Percentiles rank a stretch among this genome's conserved stretches.
phyloP scores from a whole-genome alignment of 1,140 invertebrate species.

The Heliconius congener region DNA sequence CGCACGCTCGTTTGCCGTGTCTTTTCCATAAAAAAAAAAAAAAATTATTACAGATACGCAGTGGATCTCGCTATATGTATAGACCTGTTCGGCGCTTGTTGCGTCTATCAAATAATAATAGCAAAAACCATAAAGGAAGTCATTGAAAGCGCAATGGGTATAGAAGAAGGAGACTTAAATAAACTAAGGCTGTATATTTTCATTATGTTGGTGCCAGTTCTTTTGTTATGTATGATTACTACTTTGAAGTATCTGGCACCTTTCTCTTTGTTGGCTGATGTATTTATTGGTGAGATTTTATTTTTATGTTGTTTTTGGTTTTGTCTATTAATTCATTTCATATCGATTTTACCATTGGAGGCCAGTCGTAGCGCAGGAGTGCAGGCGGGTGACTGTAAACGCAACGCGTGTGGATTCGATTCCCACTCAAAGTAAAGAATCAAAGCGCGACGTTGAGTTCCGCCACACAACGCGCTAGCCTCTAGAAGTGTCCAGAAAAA shows the following conservation, averaged over 20 bases:
- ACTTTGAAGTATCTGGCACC: conserved; percentile 66
- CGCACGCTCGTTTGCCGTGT: too few relatives aligned
- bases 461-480: too few relatives aligned
- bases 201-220: conserved; percentile 52
- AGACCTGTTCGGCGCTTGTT: conserved; percentile 64
- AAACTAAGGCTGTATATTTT: conserved; percentile 56
- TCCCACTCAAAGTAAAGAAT: too few relatives aligned
- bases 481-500: too few relatives aligned
- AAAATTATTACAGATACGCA: conserved; percentile 44
- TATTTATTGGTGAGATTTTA: conserved; percentile 58
- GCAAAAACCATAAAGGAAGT: conserved; percentile 61
- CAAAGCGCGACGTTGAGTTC: too few relatives aligned
- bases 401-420: too few relatives aligned
- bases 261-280: conserved; percentile 60
- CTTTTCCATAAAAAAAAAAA: too few relatives aligned
- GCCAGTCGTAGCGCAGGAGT: too few relatives aligned
- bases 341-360: too few relatives aligned
- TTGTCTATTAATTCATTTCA: not conserved
- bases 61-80: conserved; percentile 60
- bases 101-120: conserved; percentile 67
- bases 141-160: conserved; percentile 44
- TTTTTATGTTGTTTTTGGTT: not conserved
- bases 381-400: too few relatives aligned
- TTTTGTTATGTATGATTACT: conserved; percentile 66
- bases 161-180: conserved; percentile 39